Evolutionary conservation across 2,888 invertebrate genomes (phyloP).

Genomic region (Synanthedon andrenaeformis): DNA sequence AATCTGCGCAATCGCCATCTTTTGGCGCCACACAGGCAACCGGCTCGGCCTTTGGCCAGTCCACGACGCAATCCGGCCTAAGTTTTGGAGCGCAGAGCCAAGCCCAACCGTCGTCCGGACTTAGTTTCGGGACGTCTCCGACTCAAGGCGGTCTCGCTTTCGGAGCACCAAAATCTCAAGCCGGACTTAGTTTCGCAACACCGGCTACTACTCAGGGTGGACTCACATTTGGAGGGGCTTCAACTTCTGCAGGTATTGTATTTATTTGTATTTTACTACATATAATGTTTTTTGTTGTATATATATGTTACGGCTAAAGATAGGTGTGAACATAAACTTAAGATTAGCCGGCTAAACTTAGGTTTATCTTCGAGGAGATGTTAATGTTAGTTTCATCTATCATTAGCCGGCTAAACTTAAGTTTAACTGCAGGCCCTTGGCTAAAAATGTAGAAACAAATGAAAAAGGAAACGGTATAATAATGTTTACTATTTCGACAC

Average conservation of each 20-base stretch:
- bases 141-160: not conserved
- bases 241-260: not conserved
- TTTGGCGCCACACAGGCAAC: conserved; percentile 6
- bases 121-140: conserved; percentile 6
- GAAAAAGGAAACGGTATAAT: too few species aligned
- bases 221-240: conserved; percentile 6
- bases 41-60: conserved; percentile 2
- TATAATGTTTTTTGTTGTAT: too few species aligned
- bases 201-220: conserved; percentile 5
- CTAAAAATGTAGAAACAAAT: too few species aligned
- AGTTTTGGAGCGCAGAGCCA: not conserved
- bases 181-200: conserved; percentile 4
- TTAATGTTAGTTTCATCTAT: too few species aligned
- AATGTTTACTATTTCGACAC: too few species aligned
- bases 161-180: conserved; percentile 1
- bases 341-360: too few species aligned
- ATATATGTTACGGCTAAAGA: too few species aligned
- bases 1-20: conserved; percentile 4
- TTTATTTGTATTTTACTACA: too few species aligned
- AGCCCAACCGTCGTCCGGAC: conserved; percentile 1
- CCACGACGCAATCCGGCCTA: not conserved
- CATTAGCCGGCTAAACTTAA: too few species aligned
- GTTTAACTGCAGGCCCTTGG: too few species aligned
- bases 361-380: too few species aligned
- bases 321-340: too few species aligned